A percentile compares a stretch with the other conserved stretches of the same genome.
Conservation (phyloP, 2,888 invertebrate genomes). For the Leptopilina myrica region DNA sequence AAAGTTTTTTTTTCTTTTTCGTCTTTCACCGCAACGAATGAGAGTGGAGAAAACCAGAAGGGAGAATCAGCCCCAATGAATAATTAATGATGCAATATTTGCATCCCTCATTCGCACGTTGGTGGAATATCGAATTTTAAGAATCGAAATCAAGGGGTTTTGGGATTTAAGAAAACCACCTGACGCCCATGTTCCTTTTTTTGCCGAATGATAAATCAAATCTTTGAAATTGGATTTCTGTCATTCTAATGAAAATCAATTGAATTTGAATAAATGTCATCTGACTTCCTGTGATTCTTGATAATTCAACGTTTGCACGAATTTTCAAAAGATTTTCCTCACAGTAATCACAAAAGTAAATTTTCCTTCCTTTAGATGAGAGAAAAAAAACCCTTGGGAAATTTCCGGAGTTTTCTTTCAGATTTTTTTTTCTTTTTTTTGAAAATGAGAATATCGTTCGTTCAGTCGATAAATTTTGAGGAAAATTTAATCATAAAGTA, state of each 20-base stretch:
- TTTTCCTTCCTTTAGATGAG: no score
- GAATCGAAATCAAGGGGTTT: slow-evolving; percentile 42
- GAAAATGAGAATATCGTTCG: background rate
- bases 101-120: slow-evolving; percentile 52
- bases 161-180: slow-evolving; percentile 47
- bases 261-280: no score
- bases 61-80: slow-evolving; percentile 54
- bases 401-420: no score
- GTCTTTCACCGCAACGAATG: background rate
- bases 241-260: background rate
- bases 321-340: no score
- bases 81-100: slow-evolving; percentile 58
- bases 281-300: no score
- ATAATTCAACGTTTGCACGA: no score
- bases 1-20: background rate
- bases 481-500: no score
- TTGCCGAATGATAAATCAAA: no score
- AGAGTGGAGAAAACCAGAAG: slow-evolving; percentile 41
- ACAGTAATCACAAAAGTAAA: no score
- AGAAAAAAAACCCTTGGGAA: no score
- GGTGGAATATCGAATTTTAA: slow-evolving; percentile 49
- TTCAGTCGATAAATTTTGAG: background rate
- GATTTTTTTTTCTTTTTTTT: no score
- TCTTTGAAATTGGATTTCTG: background rate
- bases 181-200: slow-evolving; percentile 33